These are phyloP conservation scores for Steinernema hermaphroditum DNA, from an alignment of 2,888 invertebrate genomes.

Conservation along the genomic window DNA sequence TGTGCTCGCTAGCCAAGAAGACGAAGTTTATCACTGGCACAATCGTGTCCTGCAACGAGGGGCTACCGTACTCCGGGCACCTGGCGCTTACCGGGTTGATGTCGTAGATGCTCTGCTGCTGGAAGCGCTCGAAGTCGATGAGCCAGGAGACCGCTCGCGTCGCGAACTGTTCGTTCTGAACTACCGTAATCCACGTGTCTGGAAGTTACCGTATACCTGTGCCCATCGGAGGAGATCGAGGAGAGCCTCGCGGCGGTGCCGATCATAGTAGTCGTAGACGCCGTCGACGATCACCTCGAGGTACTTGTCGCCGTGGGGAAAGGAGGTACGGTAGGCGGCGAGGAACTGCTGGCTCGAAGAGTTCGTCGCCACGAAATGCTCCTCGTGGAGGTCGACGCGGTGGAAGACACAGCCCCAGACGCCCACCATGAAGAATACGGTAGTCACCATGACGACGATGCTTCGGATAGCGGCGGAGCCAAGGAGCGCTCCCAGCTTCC, in stretches of 20 bases:
- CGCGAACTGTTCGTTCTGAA: slow-evolving; percentile 59
- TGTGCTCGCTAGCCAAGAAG: slow-evolving; percentile 58
- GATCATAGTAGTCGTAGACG: slow-evolving; percentile 46
- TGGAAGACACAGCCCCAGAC: slow-evolving; percentile 44
- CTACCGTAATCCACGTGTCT: neutral
- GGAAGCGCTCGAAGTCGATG: slow-evolving; percentile 62
- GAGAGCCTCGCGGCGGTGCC: slow-evolving; percentile 34
- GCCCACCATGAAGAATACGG: slow-evolving; percentile 57
- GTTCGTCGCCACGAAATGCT: slow-evolving; percentile 50
- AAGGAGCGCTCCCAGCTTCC: slow-evolving; percentile 49
- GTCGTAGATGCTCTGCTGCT: slow-evolving; percentile 61
- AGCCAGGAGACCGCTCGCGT: slow-evolving; percentile 62
- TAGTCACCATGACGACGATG: slow-evolving; percentile 49
- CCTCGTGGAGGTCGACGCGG: slow-evolving; percentile 42
- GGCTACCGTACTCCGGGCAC: neutral
- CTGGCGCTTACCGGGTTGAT: slow-evolving; percentile 53
- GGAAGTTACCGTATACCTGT: neutral
- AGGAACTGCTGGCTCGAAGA: slow-evolving; percentile 47
- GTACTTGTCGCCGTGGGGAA: slow-evolving; percentile 43
- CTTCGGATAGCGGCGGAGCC: slow-evolving; percentile 45
- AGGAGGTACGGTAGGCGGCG: slow-evolving; percentile 43
- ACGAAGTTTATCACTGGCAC: slow-evolving; percentile 65
- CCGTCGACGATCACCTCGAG: slow-evolving; percentile 46
- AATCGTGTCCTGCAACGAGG: slow-evolving; percentile 57
- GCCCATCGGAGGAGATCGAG: slow-evolving; percentile 32